phyloP scores from a whole-genome alignment of 2,888 invertebrate genomes.

The Willowsia nigromaculata region DNA sequence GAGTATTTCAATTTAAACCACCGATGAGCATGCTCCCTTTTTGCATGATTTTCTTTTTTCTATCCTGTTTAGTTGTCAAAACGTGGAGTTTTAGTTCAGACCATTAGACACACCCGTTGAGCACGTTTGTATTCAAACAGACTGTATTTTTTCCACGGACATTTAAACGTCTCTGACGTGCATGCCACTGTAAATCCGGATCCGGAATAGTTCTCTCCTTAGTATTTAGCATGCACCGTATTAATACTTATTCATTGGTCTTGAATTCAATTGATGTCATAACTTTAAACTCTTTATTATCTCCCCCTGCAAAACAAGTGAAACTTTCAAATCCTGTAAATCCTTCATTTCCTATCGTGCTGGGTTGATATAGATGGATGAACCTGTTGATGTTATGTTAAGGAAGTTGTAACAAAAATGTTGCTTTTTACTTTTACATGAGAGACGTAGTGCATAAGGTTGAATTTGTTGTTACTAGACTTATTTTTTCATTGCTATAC shows the following conservation, averaged over 20 bases:
- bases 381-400: conserved; percentile 48
- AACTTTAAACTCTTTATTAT: conserved; percentile 19
- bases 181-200: conserved; percentile 57
- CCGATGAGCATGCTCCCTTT: background rate
- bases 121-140: conserved; percentile 39
- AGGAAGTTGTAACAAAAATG: conserved; percentile 16
- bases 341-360: conserved; percentile 52
- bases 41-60: conserved; percentile 11
- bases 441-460: background rate
- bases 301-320: background rate
- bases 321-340: conserved; percentile 29
- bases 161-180: conserved; percentile 18
- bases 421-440: conserved; percentile 18
- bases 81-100: background rate
- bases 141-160: background rate
- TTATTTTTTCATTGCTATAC: background rate
- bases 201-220: conserved; percentile 38
- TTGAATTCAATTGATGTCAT: background rate
- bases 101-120: conserved; percentile 52
- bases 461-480: background rate
- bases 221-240: background rate
- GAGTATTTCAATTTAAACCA: background rate
- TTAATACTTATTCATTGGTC: background rate
- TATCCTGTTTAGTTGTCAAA: conserved; percentile 21
- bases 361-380: conserved; percentile 30